These are phyloP conservation scores for Bergia puertoricense DNA, from an alignment of 92 coral and sea anemone genomes.

Conservation along the genomic window DNA sequence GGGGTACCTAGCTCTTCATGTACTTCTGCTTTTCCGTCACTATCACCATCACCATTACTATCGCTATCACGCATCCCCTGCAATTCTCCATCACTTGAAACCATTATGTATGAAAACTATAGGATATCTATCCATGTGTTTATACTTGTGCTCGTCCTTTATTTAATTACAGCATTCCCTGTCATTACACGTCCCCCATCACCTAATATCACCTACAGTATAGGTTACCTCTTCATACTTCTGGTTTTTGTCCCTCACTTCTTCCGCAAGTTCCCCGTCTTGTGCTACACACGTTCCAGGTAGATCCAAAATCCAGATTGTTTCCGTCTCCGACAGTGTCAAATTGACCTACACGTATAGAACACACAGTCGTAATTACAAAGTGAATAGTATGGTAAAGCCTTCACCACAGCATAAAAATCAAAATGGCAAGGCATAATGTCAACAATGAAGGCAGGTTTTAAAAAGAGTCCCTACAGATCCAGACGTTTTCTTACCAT, in stretches of 20 bases:
- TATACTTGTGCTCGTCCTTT: no score
- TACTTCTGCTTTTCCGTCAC: no score
- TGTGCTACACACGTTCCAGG: slow-evolving; percentile 93
- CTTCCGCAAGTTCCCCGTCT: slow-evolving; percentile 80
- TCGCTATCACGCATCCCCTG: no score
- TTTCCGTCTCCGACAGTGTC: slow-evolving; percentile 91
- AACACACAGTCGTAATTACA: background rate
- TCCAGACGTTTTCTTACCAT: slow-evolving; percentile 56
- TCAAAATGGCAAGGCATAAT: background rate
- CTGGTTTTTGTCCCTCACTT: slow-evolving; percentile 73
- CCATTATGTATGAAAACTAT: no score
- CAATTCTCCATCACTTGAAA: no score
- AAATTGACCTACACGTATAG: slow-evolving; percentile 67
- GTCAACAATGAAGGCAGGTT: background rate
- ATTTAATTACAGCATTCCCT: background rate
- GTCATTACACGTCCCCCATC: background rate
- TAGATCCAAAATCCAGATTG: slow-evolving; percentile 93
- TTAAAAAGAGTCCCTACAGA: background rate
- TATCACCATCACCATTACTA: no score
- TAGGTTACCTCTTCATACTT: slow-evolving; percentile 83
- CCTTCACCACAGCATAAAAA: background rate
- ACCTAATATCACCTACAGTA: background rate
- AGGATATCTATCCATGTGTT: no score
- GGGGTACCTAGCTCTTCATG: no score
- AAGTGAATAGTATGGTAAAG: background rate